Conservation (phyloP, 2,113 vertebrate genomes). For the Blennius ocellaris region DNA sequence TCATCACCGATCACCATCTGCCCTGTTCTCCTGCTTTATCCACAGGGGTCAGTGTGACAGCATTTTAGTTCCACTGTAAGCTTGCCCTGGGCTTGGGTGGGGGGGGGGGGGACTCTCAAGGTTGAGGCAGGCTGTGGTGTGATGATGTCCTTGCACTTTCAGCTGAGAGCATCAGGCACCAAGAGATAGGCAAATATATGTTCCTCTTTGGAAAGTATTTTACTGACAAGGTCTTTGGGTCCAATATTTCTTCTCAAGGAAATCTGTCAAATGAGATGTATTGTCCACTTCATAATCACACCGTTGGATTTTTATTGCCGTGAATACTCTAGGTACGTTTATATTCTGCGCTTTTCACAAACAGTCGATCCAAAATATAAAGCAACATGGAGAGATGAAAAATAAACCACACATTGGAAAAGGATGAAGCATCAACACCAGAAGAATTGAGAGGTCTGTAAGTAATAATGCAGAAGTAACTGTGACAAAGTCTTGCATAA, state of each 20-base stretch:
- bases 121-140: slow-evolving; percentile 63
- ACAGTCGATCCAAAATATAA: background rate
- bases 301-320: background rate
- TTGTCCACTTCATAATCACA: slow-evolving; percentile 10
- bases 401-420: background rate
- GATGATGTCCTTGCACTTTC: slow-evolving; percentile 65
- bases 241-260: slow-evolving; percentile 30
- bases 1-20: slow-evolving; percentile 57
- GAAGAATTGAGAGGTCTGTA: slow-evolving; percentile 3
- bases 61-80: slow-evolving; percentile 29
- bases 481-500: background rate
- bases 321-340: background rate
- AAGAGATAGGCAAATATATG: slow-evolving; percentile 38
- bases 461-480: slow-evolving; percentile 7
- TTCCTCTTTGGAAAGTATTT: slow-evolving; percentile 28
- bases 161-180: slow-evolving; percentile 25
- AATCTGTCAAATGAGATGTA: slow-evolving; percentile 2
- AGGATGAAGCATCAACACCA: background rate
- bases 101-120: slow-evolving; percentile 55
- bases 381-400: background rate
- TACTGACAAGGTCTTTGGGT: slow-evolving; percentile 38
- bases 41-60: slow-evolving; percentile 70
- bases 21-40: slow-evolving; percentile 57
- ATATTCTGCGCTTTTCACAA: background rate
- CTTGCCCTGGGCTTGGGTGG: slow-evolving; percentile 26